Percentiles rank a stretch among this genome's conserved stretches.
These are phyloP conservation scores for Elephas maximus DNA, from an alignment of 2,113 vertebrate genomes.

Conservation along the genomic window DNA sequence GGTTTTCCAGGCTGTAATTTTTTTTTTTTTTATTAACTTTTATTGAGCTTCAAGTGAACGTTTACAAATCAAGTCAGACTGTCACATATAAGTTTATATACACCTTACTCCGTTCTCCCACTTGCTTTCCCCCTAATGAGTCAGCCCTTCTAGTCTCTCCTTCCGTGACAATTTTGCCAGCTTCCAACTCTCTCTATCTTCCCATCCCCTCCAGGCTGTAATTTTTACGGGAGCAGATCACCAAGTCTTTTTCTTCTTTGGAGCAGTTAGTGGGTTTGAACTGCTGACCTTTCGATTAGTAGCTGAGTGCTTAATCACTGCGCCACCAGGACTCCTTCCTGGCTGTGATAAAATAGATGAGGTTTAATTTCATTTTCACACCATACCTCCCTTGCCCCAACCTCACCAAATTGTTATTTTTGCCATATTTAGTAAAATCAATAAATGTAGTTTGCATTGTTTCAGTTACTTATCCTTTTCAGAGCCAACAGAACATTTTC, in stretches of 20 bases:
- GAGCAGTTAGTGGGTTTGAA: background rate
- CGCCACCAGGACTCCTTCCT: background rate
- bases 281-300: background rate
- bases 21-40: too few species aligned
- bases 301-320: background rate
- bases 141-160: too few species aligned
- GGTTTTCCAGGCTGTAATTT: background rate
- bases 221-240: background rate
- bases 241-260: too few species aligned
- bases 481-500: background rate
- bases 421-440: conserved; percentile 11
- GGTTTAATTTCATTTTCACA: background rate
- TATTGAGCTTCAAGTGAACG: too few species aligned
- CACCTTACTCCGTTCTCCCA: too few species aligned
- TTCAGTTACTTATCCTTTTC: conserved; percentile 16
- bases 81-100: too few species aligned
- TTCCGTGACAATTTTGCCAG: too few species aligned
- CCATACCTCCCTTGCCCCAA: background rate
- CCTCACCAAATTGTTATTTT: background rate
- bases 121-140: too few species aligned
- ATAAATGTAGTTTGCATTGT: conserved; percentile 1
- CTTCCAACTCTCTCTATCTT: too few species aligned
- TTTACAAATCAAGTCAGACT: too few species aligned
- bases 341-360: background rate
- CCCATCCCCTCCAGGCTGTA: background rate